Percentiles rank a stretch among this genome's conserved stretches.
Evolutionary conservation across 2,113 vertebrate species (phyloP).

Genomic region (Pseudorhombus dupliciocellatus): DNA sequence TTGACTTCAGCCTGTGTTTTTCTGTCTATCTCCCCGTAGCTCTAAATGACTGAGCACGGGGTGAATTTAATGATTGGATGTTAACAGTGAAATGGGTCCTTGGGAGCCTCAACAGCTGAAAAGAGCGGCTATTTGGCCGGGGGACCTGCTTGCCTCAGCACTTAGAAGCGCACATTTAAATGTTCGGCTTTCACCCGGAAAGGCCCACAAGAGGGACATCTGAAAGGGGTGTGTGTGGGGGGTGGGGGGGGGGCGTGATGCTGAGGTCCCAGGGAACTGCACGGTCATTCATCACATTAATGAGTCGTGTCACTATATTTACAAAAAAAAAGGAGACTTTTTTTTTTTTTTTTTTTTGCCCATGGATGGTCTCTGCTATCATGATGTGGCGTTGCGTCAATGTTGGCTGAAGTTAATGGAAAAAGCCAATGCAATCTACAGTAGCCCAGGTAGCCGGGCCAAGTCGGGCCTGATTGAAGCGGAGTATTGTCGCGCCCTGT

Average conservation of each 20-base stretch:
- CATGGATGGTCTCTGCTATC: conserved; percentile 34
- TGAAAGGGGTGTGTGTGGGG: conserved; percentile 23
- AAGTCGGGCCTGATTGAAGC: conserved; percentile 17
- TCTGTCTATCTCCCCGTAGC: conserved; percentile 35
- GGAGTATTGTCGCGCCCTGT: not conserved
- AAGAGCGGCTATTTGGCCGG: conserved; percentile 62
- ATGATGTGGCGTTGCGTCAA: conserved; percentile 47
- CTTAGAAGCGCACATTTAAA: conserved; percentile 65
- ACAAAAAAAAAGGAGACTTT: conserved; percentile 51
- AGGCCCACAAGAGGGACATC: conserved; percentile 53
- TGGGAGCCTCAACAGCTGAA: conserved; percentile 62
- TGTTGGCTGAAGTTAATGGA: conserved; percentile 52
- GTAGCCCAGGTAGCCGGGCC: conserved; percentile 29
- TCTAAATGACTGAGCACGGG: conserved; percentile 53
- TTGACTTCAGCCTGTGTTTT: conserved; percentile 25
- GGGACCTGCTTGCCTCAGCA: conserved; percentile 77
- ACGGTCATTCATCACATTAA: conserved; percentile 77
- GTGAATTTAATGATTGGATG: conserved; percentile 76
- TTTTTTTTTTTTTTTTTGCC: conserved; percentile 14
- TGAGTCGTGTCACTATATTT: conserved; percentile 75
- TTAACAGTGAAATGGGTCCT: conserved; percentile 68
- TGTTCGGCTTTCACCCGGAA: conserved; percentile 66
- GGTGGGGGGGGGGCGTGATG: conserved; percentile 21
- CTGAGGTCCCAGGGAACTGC: conserved; percentile 52
- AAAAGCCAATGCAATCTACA: conserved; percentile 37